A percentile compares a stretch with the other conserved stretches of the same genome.
Evolutionary conservation across 2,797 vertebrate species (phyloP).

Genomic region (Amniataba percoides): DNA sequence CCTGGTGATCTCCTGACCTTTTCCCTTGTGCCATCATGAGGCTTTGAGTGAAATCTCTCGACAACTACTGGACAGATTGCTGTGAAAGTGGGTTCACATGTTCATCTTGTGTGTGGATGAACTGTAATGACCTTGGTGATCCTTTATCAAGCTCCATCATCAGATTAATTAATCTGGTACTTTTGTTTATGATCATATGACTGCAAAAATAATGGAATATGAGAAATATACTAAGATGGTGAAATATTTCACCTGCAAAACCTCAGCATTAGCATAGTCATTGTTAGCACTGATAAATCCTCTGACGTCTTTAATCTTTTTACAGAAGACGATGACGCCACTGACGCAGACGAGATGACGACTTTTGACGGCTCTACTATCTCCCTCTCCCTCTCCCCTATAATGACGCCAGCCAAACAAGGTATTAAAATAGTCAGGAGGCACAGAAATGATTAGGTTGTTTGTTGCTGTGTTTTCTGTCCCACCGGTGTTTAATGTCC

Average conservation of each 20-base stretch:
- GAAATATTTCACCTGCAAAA: not conserved
- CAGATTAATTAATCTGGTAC: not conserved
- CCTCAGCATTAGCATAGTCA: too few relatives aligned
- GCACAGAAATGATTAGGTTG: not conserved
- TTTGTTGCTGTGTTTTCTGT: not conserved
- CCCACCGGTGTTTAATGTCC: not conserved
- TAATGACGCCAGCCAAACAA: slow-evolving; percentile 91
- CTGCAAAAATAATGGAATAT: not conserved
- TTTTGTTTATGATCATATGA: not conserved
- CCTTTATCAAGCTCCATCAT: not conserved
- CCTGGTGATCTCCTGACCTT: not conserved
- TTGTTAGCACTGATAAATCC: not conserved
- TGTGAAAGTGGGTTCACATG: not conserved
- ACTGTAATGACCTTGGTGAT: not conserved
- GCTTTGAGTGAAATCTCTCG: not conserved
- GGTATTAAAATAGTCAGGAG: slow-evolving; percentile 74
- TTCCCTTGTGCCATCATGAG: not conserved
- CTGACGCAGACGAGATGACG: slow-evolving; percentile 85
- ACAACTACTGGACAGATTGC: not conserved
- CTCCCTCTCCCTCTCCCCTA: slow-evolving; percentile 93
- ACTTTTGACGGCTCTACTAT: slow-evolving; percentile 88
- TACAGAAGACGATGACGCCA: slow-evolving; percentile 83
- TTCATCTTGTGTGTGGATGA: not conserved
- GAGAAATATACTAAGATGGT: not conserved
- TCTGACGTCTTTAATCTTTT: slow-evolving; percentile 26